These are phyloP conservation scores for Hypena proboscidalis DNA, from an alignment of 2,888 invertebrate species.

Conservation along the genomic window DNA sequence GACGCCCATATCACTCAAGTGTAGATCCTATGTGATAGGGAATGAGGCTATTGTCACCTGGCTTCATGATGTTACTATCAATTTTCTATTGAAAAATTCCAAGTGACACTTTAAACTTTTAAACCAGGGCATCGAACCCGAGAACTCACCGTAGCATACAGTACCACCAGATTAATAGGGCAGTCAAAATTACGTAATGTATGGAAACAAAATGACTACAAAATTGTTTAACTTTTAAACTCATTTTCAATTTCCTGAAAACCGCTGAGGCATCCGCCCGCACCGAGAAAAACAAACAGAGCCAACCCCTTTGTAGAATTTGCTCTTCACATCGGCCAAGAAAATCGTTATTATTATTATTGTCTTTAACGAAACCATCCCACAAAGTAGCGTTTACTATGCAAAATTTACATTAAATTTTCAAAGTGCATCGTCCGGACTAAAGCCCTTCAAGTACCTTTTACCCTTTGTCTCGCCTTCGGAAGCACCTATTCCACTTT, in stretches of 20 bases:
- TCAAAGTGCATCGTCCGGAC: constrained; percentile 30
- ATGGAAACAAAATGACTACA: constrained; percentile 14
- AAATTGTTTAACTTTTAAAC: constrained; percentile 46
- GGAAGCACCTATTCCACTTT: constrained; percentile 23
- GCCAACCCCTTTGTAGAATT: constrained; percentile 47
- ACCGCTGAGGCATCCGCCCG: constrained; percentile 43
- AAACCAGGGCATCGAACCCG: no score
- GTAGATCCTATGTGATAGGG: no score
- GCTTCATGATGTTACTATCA: no score
- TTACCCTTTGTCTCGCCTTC: constrained; percentile 28
- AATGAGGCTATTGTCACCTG: no score
- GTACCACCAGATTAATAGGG: no score
- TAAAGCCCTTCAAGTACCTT: constrained; percentile 17
- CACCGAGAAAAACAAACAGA: constrained; percentile 46
- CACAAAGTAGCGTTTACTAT: constrained; percentile 20
- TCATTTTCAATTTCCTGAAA: constrained; percentile 50
- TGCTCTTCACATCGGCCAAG: constrained; percentile 43
- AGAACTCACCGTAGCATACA: no score
- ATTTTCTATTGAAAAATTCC: no score
- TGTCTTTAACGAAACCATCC: constrained; percentile 29
- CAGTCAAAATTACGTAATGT: constrained; percentile 7
- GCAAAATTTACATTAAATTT: constrained; percentile 35
- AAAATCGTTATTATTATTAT: constrained; percentile 49
- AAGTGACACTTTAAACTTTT: no score
- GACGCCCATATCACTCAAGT: no score